Percentiles rank a stretch among this genome's conserved stretches.
Conservation (phyloP, 2,888 invertebrate genomes). For the Melipona bicolor region DNA sequence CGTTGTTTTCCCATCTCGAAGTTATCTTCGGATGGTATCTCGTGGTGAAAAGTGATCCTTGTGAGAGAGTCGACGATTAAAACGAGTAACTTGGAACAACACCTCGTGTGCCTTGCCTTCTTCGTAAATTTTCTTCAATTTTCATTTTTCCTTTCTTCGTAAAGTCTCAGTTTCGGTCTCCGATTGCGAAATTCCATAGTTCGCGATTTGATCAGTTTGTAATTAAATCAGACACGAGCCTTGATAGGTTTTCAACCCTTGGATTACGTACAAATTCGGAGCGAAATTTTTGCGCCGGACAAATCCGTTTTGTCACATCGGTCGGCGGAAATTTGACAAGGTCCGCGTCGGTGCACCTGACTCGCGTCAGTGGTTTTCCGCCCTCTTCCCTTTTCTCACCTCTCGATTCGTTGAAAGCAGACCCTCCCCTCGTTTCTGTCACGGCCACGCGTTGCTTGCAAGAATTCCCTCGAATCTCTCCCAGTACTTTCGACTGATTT, state of each 20-base stretch:
- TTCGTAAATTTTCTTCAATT: neutral
- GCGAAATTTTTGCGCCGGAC: neutral
- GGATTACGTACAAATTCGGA: neutral
- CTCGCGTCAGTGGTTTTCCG: slow-evolving; percentile 77
- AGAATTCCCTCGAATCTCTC: neutral
- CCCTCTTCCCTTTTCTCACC: slow-evolving; percentile 47
- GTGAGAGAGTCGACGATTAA: slow-evolving; percentile 70
- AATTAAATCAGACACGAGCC: neutral
- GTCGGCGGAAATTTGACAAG: slow-evolving; percentile 76
- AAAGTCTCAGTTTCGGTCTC: neutral
- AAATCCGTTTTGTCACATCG: slow-evolving; percentile 39
- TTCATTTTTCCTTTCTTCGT: neutral
- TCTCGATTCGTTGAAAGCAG: slow-evolving; percentile 6
- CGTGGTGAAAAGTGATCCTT: slow-evolving; percentile 80
- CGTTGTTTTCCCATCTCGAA: slow-evolving; percentile 73
- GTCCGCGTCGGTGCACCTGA: slow-evolving; percentile 78
- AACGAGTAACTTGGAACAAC: neutral
- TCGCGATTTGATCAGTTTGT: neutral
- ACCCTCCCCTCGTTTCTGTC: slow-evolving; percentile 15
- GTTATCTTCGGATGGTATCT: slow-evolving; percentile 76
- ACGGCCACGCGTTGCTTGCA: neutral
- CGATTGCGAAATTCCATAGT: too few species aligned
- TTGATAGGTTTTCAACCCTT: neutral
- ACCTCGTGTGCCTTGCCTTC: too few species aligned
- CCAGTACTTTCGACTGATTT: neutral